These are phyloP conservation scores for Bedellia somnulentella DNA, from an alignment of 2,888 invertebrate species.

Conservation along the genomic window DNA sequence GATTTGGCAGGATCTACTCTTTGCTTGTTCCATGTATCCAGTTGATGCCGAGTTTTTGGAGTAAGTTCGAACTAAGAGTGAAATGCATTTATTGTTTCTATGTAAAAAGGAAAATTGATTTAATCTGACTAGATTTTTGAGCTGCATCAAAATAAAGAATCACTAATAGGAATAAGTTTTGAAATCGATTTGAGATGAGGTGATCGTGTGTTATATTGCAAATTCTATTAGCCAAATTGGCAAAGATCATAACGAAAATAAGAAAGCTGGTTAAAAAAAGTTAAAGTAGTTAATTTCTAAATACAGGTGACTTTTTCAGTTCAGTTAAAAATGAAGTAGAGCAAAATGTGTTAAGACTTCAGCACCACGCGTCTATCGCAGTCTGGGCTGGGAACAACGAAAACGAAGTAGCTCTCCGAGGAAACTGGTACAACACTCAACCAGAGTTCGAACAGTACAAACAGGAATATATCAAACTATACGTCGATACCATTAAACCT, in stretches of 20 bases:
- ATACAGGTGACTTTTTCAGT: too few relatives aligned
- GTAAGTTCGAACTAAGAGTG: conserved; percentile 24
- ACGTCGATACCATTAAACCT: conserved; percentile 73
- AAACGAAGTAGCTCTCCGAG: conserved; percentile 86
- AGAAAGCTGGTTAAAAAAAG: too few relatives aligned
- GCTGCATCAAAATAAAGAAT: too few relatives aligned
- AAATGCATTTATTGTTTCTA: neutral
- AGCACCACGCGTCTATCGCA: conserved; percentile 84
- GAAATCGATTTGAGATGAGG: too few relatives aligned
- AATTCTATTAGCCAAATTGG: too few relatives aligned
- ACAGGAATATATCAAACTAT: conserved; percentile 80
- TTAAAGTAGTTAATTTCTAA: too few relatives aligned
- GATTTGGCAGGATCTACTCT: conserved; percentile 98
- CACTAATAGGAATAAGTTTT: too few relatives aligned
- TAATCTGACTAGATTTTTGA: too few relatives aligned
- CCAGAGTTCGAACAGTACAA: conserved; percentile 59
- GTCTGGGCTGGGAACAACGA: conserved; percentile 97
- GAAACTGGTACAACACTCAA: conserved; percentile 75
- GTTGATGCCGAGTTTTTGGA: conserved; percentile 68
- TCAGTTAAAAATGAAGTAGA: conserved; percentile 75
- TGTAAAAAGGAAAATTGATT: too few relatives aligned
- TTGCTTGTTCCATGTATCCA: conserved; percentile 95
- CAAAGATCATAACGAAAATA: too few relatives aligned
- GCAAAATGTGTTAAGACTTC: conserved; percentile 80
- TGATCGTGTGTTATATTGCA: too few relatives aligned